A percentile compares a stretch with the other conserved stretches of the same genome.
Conservation (phyloP, 2,113 vertebrate species). For the Syngnathoides biaculeatus region DNA sequence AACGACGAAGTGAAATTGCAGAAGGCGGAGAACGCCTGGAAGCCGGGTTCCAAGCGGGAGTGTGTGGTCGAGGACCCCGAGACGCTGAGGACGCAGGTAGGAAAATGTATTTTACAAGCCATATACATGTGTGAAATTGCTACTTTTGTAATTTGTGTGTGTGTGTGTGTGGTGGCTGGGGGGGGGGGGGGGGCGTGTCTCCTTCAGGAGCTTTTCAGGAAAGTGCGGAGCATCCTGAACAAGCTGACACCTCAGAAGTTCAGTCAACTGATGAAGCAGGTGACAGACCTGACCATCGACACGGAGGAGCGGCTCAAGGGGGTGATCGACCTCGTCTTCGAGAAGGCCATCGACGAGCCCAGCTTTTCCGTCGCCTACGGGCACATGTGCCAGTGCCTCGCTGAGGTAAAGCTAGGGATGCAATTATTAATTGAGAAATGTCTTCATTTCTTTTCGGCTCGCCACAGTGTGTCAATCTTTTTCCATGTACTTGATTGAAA, state of each 20-base stretch:
- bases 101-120: background rate
- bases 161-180: background rate
- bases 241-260: constrained; percentile 98
- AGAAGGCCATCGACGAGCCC: constrained; percentile 96
- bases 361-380: constrained; percentile 96
- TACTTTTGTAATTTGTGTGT: background rate
- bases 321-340: constrained; percentile 96
- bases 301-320: constrained; percentile 95
- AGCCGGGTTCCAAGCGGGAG: constrained; percentile 85
- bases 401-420: constrained; percentile 76
- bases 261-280: constrained; percentile 96
- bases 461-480: too few species aligned
- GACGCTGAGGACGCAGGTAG: constrained; percentile 82
- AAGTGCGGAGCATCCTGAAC: constrained; percentile 96
- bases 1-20: constrained; percentile 90
- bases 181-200: background rate
- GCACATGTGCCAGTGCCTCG: constrained; percentile 96
- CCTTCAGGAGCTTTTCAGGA: constrained; percentile 88
- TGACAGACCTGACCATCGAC: constrained; percentile 93
- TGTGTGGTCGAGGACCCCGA: constrained; percentile 77
- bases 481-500: too few species aligned
- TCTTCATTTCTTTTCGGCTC: too few species aligned
- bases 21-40: constrained; percentile 94
- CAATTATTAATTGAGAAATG: background rate
- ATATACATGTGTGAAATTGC: background rate